Percentiles rank a stretch among this genome's conserved stretches.
phyloP scores from a whole-genome alignment of 2,797 vertebrate genomes.

The Melanotaenia maccullochi region DNA sequence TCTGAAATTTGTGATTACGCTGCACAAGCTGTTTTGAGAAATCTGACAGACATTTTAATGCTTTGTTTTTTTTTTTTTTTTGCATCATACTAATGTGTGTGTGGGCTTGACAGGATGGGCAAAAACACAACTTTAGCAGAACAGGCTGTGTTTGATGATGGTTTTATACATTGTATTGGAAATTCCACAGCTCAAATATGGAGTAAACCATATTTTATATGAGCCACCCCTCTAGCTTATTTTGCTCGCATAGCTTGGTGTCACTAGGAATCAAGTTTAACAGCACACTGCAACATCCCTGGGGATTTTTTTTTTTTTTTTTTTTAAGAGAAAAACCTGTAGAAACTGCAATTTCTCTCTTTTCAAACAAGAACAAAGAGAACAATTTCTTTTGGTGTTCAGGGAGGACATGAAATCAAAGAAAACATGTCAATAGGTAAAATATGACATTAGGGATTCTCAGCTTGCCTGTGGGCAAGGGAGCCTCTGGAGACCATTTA shows the following conservation, averaged over 20 bases:
- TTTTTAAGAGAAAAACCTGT: conserved; percentile 10
- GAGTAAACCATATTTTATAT: conserved; percentile 4
- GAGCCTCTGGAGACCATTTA: conserved; percentile 37
- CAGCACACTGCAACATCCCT: conserved; percentile 24
- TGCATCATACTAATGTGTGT: not conserved
- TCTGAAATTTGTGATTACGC: conserved; percentile 3
- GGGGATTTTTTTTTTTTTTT: conserved; percentile 16
- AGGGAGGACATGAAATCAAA: conserved; percentile 51
- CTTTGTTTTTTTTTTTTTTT: not conserved
- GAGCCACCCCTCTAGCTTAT: conserved; percentile 26
- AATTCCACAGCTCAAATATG: not conserved
- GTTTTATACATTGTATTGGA: not conserved
- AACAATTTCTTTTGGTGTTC: conserved; percentile 19
- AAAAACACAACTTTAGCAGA: not conserved
- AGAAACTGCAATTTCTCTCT: conserved; percentile 44
- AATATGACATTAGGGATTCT: conserved; percentile 61
- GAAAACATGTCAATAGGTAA: conserved; percentile 54
- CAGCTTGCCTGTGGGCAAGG: conserved; percentile 38
- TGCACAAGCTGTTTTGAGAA: conserved; percentile 4
- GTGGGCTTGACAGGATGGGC: not conserved
- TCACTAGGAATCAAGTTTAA: conserved; percentile 56
- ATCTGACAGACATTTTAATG: conserved; percentile 25
- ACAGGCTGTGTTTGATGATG: not conserved
- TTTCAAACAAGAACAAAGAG: conserved; percentile 36
- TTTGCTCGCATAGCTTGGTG: conserved; percentile 50